Percentiles rank a stretch among this genome's conserved stretches.
phyloP scores from a whole-genome alignment of 1,140 invertebrate genomes.

The Drosophila cardini region DNA sequence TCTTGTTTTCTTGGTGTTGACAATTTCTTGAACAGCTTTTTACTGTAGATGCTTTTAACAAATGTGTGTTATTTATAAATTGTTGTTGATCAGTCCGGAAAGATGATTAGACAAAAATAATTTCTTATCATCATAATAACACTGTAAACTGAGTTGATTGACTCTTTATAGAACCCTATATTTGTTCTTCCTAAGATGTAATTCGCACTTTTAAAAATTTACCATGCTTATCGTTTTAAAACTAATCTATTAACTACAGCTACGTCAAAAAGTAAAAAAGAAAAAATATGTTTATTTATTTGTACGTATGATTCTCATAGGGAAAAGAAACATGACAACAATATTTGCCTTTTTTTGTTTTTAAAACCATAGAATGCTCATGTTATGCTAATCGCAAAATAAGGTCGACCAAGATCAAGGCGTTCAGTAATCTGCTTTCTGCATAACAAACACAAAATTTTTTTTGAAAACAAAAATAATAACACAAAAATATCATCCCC shows the following conservation, averaged over 20 bases:
- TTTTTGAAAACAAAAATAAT: conserved; percentile 54
- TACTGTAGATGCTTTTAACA: conserved; percentile 35
- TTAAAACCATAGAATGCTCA: conserved; percentile 43
- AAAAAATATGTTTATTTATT: not conserved
- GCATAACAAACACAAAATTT: conserved; percentile 61
- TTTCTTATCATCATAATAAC: conserved; percentile 49
- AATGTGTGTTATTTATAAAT: conserved; percentile 54
- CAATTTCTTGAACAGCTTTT: conserved; percentile 29
- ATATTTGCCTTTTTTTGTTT: conserved; percentile 21
- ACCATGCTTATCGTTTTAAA: too few species aligned
- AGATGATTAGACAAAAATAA: conserved; percentile 54
- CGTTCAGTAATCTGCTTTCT: conserved; percentile 61
- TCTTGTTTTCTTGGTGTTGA: conserved; percentile 26
- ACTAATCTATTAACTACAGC: too few species aligned
- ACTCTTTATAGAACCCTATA: conserved; percentile 3
- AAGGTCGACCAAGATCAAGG: conserved; percentile 79
- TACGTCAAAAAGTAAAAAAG: not conserved
- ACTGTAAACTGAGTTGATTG: conserved; percentile 2
- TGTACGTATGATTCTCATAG: not conserved
- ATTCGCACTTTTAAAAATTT: not conserved
- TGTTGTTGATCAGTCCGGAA: conserved; percentile 29
- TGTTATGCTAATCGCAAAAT: conserved; percentile 66
- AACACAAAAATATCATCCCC: conserved; percentile 47
- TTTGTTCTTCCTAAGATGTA: conserved; percentile 2
- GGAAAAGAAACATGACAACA: conserved; percentile 26